Percentiles rank a stretch among this genome's conserved stretches.
Conservation (phyloP, 2,888 invertebrate species). For the Resseliella maxima region DNA sequence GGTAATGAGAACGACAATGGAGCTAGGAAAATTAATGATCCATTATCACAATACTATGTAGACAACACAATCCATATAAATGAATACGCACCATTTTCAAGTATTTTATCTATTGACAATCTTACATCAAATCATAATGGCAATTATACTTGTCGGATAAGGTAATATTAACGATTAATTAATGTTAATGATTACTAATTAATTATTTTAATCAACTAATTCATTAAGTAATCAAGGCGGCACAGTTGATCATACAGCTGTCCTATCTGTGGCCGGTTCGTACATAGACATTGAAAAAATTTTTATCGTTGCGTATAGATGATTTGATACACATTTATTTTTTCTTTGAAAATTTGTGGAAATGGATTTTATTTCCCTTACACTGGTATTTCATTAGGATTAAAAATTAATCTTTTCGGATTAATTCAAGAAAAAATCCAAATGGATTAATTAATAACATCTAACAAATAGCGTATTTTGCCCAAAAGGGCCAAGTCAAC, state of each 20-base stretch:
- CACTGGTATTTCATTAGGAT: no score
- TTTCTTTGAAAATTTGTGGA: neutral
- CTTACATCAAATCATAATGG: conserved; percentile 68
- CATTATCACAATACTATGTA: neutral
- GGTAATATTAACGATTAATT: no score
- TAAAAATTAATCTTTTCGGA: no score
- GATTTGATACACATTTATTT: no score
- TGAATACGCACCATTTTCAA: conserved; percentile 70
- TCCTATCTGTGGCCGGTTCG: conserved; percentile 71
- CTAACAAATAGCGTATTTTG: no score
- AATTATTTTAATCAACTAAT: no score
- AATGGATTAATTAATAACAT: no score
- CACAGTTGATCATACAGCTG: conserved; percentile 69
- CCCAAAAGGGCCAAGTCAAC: no score
- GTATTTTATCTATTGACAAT: conserved; percentile 68
- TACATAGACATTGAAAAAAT: conserved; percentile 57
- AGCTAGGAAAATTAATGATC: neutral
- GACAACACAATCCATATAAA: conserved; percentile 67
- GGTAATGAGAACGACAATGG: neutral
- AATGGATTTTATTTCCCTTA: no score
- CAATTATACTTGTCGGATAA: conserved; percentile 67
- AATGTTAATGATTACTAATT: no score
- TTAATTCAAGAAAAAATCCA: no score
- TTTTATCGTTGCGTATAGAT: neutral
- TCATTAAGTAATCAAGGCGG: conserved; percentile 68